Evolutionary conservation across 2,113 vertebrate species (phyloP).

Genomic region (Salvator merianae): DNA sequence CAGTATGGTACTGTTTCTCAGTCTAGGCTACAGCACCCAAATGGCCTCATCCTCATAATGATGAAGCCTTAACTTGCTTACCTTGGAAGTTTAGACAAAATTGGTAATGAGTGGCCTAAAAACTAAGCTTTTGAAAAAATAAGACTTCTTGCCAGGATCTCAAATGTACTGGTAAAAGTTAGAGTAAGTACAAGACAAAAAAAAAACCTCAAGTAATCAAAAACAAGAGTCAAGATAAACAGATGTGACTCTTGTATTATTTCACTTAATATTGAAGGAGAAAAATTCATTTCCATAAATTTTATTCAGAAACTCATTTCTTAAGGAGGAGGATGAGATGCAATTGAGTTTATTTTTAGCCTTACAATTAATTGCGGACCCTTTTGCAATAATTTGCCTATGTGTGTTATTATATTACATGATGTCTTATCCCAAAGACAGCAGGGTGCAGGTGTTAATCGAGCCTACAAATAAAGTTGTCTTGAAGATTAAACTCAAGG

Average conservation of each 20-base stretch:
- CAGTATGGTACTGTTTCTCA: too few species aligned
- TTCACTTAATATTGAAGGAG: constrained; percentile 13
- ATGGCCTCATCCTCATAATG: too few species aligned
- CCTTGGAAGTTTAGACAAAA: too few species aligned
- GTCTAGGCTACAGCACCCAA: too few species aligned
- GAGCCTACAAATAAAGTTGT: constrained; percentile 26
- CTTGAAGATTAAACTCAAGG: constrained; percentile 4
- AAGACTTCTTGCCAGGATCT: neutral
- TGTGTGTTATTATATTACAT: constrained; percentile 14
- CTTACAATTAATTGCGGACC: constrained; percentile 17
- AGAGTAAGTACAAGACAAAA: neutral
- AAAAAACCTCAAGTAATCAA: neutral
- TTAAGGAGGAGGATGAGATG: constrained; percentile 8
- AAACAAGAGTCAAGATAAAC: neutral
- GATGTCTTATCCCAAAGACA: constrained; percentile 2
- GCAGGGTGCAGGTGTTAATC: constrained; percentile 21
- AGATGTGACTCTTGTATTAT: neutral
- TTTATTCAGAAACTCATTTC: constrained; percentile 11
- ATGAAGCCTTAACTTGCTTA: too few species aligned
- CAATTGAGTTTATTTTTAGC: constrained; percentile 27
- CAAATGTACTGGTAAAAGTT: neutral
- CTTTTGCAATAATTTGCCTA: constrained; percentile 24
- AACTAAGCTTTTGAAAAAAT: neutral
- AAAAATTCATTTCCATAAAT: neutral
- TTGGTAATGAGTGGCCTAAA: too few species aligned